Evolutionary conservation across 2,797 vertebrate species (phyloP), one percentile per base, ranked within the genome.

Genomic region (Syngnathus rostellatus): DNA sequence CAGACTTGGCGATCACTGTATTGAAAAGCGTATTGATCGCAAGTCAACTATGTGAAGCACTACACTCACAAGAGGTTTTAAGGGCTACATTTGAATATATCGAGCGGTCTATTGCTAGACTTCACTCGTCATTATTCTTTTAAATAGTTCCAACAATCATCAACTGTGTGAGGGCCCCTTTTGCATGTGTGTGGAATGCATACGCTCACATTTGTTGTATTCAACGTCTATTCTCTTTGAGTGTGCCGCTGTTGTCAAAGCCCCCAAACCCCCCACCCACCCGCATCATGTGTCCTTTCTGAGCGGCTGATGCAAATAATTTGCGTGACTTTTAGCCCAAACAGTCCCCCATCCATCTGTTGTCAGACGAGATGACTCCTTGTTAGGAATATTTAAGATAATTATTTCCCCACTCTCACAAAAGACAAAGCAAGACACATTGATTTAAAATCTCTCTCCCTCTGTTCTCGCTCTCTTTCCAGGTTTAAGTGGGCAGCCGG

Each of bases 401-500:
- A 4, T 17, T 58, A 19, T 55, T 57, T 55, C 11, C 11, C 17
- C 25, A 19, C 7, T 31, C 31, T 31, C 31, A 31, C 31, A 3
- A 31, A 31, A 31, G 31, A 31, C 31, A 4, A 31, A 31, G 37
- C 57, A 16, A 39, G 57, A 37, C 57, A 19, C 57, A 9, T 59
- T 39, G 11, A 41, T 21, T 61, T 41, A 1, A 41, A 38, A 31
- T 41, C 25, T 6, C 9, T 0, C 21, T 12, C 40, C 40, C 4
- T 21, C n/a, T 10, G 3, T n/a, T 25, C 41, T 25, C 39, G 37
- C 54, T 57, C 53, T 23, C 58, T 70, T 70, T 77, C 60, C 89
- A 99, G 97, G 95, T 91, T 92, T 99, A 91, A 96, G 93, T 81
- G 97, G 97, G 90, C 94, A 94, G 80, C 94, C 93, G 76, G 83